Evolutionary conservation across 2,113 vertebrate species (phyloP).

Genomic region (Crotalus tigris): DNA sequence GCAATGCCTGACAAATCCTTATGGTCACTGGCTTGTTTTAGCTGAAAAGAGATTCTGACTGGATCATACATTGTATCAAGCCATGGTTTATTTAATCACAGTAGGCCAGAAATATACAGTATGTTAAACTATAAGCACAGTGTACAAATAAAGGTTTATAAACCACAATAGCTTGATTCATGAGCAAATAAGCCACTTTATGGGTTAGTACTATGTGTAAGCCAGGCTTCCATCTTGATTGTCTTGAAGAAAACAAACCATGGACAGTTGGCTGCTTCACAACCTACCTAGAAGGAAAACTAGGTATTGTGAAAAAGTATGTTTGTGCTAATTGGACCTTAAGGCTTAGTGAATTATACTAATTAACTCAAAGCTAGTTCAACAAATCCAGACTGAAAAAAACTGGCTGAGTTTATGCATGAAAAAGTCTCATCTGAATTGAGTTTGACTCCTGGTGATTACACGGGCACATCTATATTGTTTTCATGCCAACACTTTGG

Average conservation of each 20-base stretch:
- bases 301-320: neutral
- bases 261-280: neutral
- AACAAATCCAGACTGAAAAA: neutral
- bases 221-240: neutral
- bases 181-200: neutral
- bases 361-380: neutral
- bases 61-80: neutral
- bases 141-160: neutral
- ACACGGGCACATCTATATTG: neutral
- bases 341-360: neutral
- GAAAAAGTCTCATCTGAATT: neutral
- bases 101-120: neutral
- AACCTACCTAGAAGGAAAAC: neutral
- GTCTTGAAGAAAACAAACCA: neutral
- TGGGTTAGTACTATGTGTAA: neutral
- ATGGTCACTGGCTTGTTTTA: neutral
- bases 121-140: neutral
- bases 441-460: neutral
- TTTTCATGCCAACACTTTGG: neutral
- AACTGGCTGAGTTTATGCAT: neutral
- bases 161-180: neutral
- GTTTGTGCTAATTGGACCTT: neutral
- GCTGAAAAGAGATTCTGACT: neutral
- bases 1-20: neutral
- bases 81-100: neutral